phyloP scores from a whole-genome alignment of 2,797 vertebrate genomes.

The Anguilla anguilla region DNA sequence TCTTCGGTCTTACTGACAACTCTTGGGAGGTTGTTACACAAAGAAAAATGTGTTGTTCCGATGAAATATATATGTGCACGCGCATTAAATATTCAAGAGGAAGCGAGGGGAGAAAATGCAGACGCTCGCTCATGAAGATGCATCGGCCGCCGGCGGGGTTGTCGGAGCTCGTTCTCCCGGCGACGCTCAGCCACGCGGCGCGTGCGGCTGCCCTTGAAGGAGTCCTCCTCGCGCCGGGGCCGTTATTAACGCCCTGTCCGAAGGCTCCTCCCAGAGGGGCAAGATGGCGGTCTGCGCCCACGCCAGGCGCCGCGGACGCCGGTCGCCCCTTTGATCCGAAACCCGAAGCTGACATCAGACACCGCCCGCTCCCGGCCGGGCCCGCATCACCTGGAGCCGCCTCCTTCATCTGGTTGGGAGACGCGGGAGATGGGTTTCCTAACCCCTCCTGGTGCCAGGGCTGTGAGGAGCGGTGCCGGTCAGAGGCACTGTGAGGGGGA shows the following conservation, averaged over 20 bases:
- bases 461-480: background rate
- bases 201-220: background rate
- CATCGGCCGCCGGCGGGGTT: background rate
- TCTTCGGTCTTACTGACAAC: background rate
- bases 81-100: background rate
- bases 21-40: background rate
- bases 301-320: background rate
- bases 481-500: conserved; percentile 40
- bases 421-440: conserved; percentile 38
- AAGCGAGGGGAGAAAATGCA: background rate
- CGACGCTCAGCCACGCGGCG: background rate
- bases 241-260: background rate
- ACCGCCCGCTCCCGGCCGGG: background rate
- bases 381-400: background rate
- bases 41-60: background rate
- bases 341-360: background rate
- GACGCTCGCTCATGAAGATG: background rate
- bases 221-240: background rate
- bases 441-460: conserved; percentile 37
- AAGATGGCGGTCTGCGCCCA: too few relatives aligned
- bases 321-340: background rate
- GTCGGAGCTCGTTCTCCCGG: background rate
- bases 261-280: too few relatives aligned
- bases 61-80: background rate
- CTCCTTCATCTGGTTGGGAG: background rate